Conservation (phyloP, 2,797 vertebrate species). For the Dallia pectoralis region DNA sequence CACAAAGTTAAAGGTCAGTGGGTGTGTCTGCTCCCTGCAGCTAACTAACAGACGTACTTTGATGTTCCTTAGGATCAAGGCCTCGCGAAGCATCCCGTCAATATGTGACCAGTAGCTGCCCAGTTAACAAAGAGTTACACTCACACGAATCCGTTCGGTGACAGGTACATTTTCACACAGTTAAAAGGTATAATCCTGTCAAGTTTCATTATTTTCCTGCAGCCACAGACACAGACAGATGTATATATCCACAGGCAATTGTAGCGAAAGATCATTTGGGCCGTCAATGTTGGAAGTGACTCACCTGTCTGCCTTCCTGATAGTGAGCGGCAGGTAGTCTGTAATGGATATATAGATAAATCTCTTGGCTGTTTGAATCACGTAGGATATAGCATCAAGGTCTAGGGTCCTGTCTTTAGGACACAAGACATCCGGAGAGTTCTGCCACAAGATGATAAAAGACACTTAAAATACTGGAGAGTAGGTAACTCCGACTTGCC, state of each 20-base stretch:
- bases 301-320: constrained; percentile 79
- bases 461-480: background rate
- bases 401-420: constrained; percentile 89
- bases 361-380: constrained; percentile 84
- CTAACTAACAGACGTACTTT: constrained; percentile 90
- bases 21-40: constrained; percentile 89
- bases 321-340: constrained; percentile 87
- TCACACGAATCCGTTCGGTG: background rate
- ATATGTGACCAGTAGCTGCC: constrained; percentile 93
- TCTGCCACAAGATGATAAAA: constrained; percentile 66
- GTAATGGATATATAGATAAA: constrained; percentile 92
- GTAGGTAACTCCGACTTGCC: background rate
- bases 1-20: constrained; percentile 92
- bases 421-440: constrained; percentile 89
- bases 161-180: background rate
- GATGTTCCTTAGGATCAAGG: constrained; percentile 85
- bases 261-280: background rate
- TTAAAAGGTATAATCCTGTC: background rate
- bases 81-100: constrained; percentile 89
- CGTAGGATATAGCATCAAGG: constrained; percentile 88
- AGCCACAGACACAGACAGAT: too few relatives aligned
- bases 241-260: background rate
- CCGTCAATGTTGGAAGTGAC: background rate
- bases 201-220: background rate
- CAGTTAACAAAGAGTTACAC: background rate